Conservation (phyloP, 1,140 invertebrate genomes). For the Rhizoglyphus robini region DNA sequence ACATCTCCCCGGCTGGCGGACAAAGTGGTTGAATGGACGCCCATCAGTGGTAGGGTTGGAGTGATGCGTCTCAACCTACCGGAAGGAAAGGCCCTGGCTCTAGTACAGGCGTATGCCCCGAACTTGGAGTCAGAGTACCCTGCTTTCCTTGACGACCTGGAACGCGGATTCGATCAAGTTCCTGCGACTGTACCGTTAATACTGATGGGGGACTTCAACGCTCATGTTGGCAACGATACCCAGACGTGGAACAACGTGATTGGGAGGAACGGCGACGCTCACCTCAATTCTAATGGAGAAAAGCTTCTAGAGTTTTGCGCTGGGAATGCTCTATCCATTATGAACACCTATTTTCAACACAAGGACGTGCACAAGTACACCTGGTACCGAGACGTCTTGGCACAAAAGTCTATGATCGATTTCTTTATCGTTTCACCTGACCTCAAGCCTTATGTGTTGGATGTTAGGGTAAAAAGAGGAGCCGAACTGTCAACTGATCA, state of each 20-base stretch:
- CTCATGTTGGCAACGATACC: background rate
- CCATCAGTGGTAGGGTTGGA: background rate
- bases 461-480: slow-evolving; percentile 3
- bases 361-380: background rate
- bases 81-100: background rate
- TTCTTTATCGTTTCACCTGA: background rate
- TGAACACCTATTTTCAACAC: slow-evolving; percentile 6
- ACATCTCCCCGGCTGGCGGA: too few relatives aligned
- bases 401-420: background rate
- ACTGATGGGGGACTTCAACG: too few relatives aligned
- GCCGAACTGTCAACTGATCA: too few relatives aligned
- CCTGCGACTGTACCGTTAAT: background rate
- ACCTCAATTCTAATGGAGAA: background rate
- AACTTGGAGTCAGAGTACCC: background rate
- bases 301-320: background rate
- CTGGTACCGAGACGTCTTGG: background rate
- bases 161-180: background rate
- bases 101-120: background rate
- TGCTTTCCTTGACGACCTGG: background rate
- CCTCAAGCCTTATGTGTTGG: background rate
- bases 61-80: background rate
- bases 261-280: too few relatives aligned
- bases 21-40: background rate
- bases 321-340: background rate
- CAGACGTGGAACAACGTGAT: slow-evolving; percentile 5